Conservation (phyloP, 1,140 invertebrate species). For the Argopecten irradians region DNA sequence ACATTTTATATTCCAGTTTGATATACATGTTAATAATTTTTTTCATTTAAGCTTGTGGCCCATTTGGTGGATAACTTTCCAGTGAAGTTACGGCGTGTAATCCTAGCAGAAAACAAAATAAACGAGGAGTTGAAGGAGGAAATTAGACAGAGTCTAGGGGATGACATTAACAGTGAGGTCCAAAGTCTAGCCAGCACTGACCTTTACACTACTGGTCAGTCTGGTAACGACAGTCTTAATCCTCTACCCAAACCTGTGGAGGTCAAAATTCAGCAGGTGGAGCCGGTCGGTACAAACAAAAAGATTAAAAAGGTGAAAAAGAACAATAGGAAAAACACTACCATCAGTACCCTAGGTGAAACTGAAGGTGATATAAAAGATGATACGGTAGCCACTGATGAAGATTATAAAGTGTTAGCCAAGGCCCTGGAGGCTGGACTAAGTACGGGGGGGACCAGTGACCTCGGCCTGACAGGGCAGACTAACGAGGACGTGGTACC, state of each 20-base stretch:
- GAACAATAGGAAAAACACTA: constrained; percentile 13
- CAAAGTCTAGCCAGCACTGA: constrained; percentile 24
- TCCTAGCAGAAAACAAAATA: constrained; percentile 60
- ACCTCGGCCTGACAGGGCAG: constrained; percentile 10
- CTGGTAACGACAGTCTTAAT: background rate
- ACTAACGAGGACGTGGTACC: background rate
- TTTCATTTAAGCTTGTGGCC: constrained; percentile 54
- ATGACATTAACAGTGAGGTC: constrained; percentile 44
- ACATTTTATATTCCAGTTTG: background rate
- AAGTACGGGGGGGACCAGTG: constrained; percentile 36
- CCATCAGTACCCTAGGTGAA: background rate
- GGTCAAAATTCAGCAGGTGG: constrained; percentile 1
- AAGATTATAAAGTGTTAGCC: constrained; percentile 38
- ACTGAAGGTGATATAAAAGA: constrained; percentile 26
- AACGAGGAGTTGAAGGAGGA: constrained; percentile 48
- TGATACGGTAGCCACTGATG: constrained; percentile 40
- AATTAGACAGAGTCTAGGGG: constrained; percentile 54
- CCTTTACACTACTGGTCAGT: constrained; percentile 1
- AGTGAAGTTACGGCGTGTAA: constrained; percentile 54
- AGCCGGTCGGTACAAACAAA: background rate
- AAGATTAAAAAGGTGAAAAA: background rate
- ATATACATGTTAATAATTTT: background rate
- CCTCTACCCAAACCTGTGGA: background rate
- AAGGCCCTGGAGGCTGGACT: constrained; percentile 35
- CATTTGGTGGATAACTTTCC: constrained; percentile 63